phyloP scores from a whole-genome alignment of 2,113 vertebrate species.

The Oreochromis aureus region DNA sequence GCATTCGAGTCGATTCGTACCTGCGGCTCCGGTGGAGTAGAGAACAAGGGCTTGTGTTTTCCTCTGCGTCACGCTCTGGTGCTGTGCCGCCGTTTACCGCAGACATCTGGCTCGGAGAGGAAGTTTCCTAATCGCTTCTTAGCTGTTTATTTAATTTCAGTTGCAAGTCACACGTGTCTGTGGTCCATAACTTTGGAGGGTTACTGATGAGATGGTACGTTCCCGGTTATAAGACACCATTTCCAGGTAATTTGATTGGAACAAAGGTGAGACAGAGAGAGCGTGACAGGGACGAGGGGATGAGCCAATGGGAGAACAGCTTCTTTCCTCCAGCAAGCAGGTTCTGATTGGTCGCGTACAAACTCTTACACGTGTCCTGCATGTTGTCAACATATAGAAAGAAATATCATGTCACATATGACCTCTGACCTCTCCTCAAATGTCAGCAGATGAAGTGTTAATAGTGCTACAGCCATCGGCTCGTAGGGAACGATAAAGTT shows the following conservation, averaged over 20 bases:
- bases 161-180: background rate
- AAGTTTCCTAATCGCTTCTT: background rate
- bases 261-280: background rate
- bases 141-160: background rate
- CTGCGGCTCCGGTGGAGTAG: background rate
- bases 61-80: background rate
- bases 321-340: background rate
- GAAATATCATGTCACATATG: background rate
- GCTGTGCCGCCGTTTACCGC: constrained; percentile 1
- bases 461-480: fast-evolving
- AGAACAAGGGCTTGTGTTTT: background rate
- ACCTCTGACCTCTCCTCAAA: background rate
- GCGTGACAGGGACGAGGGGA: background rate
- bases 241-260: background rate
- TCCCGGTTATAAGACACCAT: background rate
- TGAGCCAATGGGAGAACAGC: background rate
- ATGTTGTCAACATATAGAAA: background rate
- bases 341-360: background rate
- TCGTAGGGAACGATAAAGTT: background rate
- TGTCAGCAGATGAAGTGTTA: background rate
- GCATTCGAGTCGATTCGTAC: constrained; percentile 11
- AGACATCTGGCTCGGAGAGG: background rate
- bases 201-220: background rate
- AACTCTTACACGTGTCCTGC: background rate
- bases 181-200: background rate